Conservation (phyloP, 1,140 invertebrate genomes). For the Bradysia coprophila region DNA sequence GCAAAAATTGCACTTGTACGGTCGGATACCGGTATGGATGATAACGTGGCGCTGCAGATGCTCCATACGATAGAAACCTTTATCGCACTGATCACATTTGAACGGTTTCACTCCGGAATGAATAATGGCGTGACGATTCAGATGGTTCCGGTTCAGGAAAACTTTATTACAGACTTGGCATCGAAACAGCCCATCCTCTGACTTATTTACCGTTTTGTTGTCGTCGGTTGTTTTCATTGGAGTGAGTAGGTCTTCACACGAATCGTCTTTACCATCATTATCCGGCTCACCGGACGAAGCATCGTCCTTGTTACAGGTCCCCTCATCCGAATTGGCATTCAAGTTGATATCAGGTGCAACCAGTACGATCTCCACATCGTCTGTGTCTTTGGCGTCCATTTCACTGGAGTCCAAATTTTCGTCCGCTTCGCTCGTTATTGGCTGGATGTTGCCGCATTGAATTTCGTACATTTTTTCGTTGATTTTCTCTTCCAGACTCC, state of each 20-base stretch:
- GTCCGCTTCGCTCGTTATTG: neutral
- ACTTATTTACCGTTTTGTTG: conserved; percentile 28
- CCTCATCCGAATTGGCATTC: neutral
- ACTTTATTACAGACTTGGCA: conserved; percentile 51
- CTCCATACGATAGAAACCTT: neutral
- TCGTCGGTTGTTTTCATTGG: neutral
- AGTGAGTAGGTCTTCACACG: neutral
- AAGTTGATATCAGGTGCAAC: neutral
- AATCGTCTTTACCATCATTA: neutral
- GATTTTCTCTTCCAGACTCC: neutral
- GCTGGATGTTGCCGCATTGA: neutral
- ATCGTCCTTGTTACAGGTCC: neutral
- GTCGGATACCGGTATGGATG: neutral
- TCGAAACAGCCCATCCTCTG: conserved; percentile 57
- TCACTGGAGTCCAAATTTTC: neutral
- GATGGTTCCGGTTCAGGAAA: conserved; percentile 34
- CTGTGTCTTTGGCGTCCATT: neutral
- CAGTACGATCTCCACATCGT: neutral
- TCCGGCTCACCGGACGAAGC: neutral
- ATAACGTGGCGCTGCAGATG: neutral
- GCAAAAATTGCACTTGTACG: neutral
- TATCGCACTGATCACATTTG: neutral
- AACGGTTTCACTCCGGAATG: conserved; percentile 1
- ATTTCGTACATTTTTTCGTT: neutral
- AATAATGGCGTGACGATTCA: neutral